Evolutionary conservation across 2,113 vertebrate genomes (phyloP).

Genomic region (Pagrus major): DNA sequence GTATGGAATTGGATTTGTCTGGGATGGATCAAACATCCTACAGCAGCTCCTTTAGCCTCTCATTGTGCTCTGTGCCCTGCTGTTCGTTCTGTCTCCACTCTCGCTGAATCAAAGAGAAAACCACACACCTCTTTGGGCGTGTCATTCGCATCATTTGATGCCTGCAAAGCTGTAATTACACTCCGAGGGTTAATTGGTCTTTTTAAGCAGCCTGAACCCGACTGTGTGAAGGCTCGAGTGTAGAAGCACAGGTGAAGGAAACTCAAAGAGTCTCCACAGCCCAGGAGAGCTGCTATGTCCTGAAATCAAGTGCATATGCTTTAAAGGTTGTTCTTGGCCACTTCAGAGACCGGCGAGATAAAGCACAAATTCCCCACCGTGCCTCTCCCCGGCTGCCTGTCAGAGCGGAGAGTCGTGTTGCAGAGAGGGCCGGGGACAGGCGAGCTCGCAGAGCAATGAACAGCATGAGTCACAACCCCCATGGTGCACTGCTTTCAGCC

Average conservation of each 20-base stretch:
- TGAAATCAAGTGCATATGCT: slow-evolving; percentile 47
- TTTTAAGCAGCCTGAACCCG: slow-evolving; percentile 47
- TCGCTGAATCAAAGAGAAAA: slow-evolving; percentile 48
- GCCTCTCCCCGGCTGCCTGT: slow-evolving; percentile 40
- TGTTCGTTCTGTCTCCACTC: slow-evolving; percentile 26
- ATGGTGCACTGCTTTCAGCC: slow-evolving; percentile 40
- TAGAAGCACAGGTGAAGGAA: slow-evolving; percentile 21
- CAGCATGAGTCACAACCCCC: slow-evolving; percentile 42
- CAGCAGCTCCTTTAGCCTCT: slow-evolving; percentile 46
- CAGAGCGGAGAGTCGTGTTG: slow-evolving; percentile 48
- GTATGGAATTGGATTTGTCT: slow-evolving; percentile 23
- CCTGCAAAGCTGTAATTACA: slow-evolving; percentile 63
- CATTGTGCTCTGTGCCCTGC: slow-evolving; percentile 36
- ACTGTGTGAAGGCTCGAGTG: slow-evolving; percentile 8
- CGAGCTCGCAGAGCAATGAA: slow-evolving; percentile 29
- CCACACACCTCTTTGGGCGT: slow-evolving; percentile 37
- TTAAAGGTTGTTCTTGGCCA: slow-evolving; percentile 62
- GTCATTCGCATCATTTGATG: slow-evolving; percentile 52
- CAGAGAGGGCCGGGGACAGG: slow-evolving; percentile 33
- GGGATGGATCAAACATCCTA: slow-evolving; percentile 58
- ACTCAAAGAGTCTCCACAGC: slow-evolving; percentile 12
- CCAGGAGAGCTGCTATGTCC: slow-evolving; percentile 13
- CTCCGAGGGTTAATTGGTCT: slow-evolving; percentile 65
- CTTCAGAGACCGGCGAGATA: slow-evolving; percentile 55
- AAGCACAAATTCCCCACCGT: slow-evolving; percentile 51